phyloP scores from a whole-genome alignment of 2,113 vertebrate genomes.

The Erpornis zantholeuca region DNA sequence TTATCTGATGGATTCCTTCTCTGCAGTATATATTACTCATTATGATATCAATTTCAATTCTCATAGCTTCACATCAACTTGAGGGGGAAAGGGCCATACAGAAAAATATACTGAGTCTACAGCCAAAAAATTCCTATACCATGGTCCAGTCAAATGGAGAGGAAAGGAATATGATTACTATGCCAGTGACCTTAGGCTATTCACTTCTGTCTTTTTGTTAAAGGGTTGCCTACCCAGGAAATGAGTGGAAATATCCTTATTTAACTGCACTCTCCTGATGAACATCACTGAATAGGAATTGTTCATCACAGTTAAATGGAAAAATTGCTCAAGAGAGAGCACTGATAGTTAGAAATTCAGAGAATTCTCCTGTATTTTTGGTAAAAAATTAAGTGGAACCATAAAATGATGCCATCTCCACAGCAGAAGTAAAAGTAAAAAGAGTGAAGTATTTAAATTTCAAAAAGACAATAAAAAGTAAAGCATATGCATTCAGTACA shows the following conservation, averaged over 20 bases:
- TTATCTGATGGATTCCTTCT: neutral
- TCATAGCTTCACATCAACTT: neutral
- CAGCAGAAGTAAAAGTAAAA: neutral
- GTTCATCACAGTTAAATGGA: neutral
- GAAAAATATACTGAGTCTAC: neutral
- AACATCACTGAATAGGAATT: neutral
- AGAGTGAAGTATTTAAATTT: slow-evolving; percentile 16
- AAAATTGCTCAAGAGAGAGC: neutral
- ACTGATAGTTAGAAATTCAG: neutral
- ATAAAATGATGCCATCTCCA: neutral
- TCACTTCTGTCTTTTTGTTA: neutral
- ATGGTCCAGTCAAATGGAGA: neutral
- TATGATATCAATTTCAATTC: neutral
- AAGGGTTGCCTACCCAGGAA: neutral
- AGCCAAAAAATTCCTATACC: neutral
- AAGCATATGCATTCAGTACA: slow-evolving; percentile 23
- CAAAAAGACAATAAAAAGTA: slow-evolving; percentile 7
- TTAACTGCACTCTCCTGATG: neutral
- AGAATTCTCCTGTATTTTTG: neutral
- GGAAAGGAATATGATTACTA: neutral
- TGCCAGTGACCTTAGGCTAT: neutral
- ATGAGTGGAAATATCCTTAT: neutral
- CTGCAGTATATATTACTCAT: neutral
- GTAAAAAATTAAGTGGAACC: neutral
- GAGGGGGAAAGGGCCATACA: neutral